Evolutionary conservation across 1,140 invertebrate species (phyloP), one percentile per base, ranked within the genome.

Genomic region (Bombus vancouverensis): DNA sequence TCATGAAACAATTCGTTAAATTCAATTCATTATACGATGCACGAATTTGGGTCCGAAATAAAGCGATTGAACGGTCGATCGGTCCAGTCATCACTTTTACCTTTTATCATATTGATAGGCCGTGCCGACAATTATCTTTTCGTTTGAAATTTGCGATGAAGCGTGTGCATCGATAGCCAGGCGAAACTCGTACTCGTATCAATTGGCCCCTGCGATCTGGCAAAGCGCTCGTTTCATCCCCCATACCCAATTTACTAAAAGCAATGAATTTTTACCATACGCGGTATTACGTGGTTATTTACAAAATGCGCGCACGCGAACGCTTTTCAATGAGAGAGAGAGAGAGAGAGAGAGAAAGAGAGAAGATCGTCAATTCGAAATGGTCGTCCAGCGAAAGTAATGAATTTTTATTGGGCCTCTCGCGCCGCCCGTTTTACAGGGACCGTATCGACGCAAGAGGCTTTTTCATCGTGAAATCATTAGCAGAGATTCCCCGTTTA

Each of bases 221-320:
- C 6, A 12, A 22, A 42, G 32, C 25, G 57, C 39, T 47, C 71
- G 81, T 66, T 83, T 53, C 25, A 76, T 68, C 70, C 10, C 32
- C 22, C 13, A 15, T 32, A n/a, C 18, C 25, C 80, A 73, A 81
- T 80, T 80, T 80, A 65, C 68, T 80, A 62, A 85, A 80, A 85
- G 68, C 83, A 80, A 80, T 80, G 83, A 80, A 79, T 85, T 85
- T 85, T 80, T 85, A 65, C 77, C 77, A 76, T 83, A 76, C 62
- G 72, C 32, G 18, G 39, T 37, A 71, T 75, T 81, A 86, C 80
- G 62, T 25, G 72, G 53, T 83, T 75, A 82, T 70, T 86, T 83
- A 86, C 62, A 83, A 86, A 85, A 83, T 76, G 53, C 72, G 47
- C 44, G 62, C 37, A 76, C 78, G 44, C 79, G 71, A 71, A 44